Evolutionary conservation across 1,140 invertebrate species (phyloP).

Genomic region (Whitmania pigra): DNA sequence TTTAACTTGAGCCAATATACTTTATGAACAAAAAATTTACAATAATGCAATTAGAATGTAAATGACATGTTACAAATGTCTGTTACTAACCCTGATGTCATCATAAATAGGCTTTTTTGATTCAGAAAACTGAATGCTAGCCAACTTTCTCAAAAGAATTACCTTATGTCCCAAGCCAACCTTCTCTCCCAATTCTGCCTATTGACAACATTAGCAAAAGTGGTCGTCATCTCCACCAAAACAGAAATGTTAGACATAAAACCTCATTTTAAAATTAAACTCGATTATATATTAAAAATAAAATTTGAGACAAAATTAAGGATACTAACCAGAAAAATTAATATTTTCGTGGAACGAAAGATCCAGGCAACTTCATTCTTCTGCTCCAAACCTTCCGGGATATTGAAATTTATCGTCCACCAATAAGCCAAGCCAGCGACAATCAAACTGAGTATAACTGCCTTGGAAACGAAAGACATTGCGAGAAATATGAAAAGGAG

Average conservation of each 20-base stretch:
- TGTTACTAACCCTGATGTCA: too few relatives aligned
- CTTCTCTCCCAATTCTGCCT: not conserved
- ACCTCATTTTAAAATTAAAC: not conserved
- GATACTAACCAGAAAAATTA: not conserved
- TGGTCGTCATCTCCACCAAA: too few relatives aligned
- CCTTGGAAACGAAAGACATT: not conserved
- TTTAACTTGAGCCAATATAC: too few relatives aligned
- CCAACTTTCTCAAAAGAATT: not conserved
- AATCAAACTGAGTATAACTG: not conserved
- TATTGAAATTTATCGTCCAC: not conserved
- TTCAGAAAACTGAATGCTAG: too few relatives aligned
- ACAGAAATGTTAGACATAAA: too few relatives aligned
- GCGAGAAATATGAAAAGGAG: too few relatives aligned
- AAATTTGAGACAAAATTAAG: not conserved
- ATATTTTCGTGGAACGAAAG: not conserved
- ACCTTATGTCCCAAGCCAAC: not conserved
- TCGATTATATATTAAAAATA: not conserved
- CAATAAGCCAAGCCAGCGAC: constrained; percentile 2
- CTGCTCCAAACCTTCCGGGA: not conserved
- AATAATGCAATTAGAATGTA: too few relatives aligned
- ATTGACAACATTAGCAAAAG: not conserved
- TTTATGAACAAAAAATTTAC: too few relatives aligned
- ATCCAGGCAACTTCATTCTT: not conserved
- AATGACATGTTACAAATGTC: too few relatives aligned
- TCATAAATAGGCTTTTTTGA: too few relatives aligned